phyloP scores from a whole-genome alignment of 2,888 invertebrate genomes.

The Parasteatoda lunata region DNA sequence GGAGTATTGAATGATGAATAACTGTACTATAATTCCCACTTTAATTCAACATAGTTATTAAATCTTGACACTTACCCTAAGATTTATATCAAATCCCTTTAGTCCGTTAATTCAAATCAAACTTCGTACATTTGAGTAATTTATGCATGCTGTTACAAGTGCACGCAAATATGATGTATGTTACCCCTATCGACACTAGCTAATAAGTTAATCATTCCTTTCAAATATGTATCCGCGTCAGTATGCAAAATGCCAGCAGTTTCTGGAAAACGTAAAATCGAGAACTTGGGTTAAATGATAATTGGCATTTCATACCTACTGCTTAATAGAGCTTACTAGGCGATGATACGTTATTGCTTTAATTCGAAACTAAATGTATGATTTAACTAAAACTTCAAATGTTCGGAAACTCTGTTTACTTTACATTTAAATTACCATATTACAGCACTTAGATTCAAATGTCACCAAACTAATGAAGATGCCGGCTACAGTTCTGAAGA shows the following conservation, averaged over 20 bases:
- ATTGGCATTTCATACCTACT: constrained; percentile 14
- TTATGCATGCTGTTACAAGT: constrained; percentile 17
- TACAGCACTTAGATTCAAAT: background rate
- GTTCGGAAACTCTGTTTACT: background rate
- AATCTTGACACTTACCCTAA: background rate
- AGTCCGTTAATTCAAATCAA: constrained; percentile 29
- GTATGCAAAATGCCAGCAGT: constrained; percentile 33
- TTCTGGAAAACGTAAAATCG: constrained; percentile 23
- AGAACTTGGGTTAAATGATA: constrained; percentile 34
- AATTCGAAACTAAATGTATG: constrained; percentile 6
- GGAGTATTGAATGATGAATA: no score
- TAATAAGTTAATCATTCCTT: constrained; percentile 49
- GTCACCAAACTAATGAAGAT: constrained; percentile 7
- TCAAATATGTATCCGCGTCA: background rate
- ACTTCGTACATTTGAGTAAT: constrained; percentile 17
- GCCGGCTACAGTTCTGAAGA: constrained; percentile 8
- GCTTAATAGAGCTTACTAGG: constrained; percentile 15
- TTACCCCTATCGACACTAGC: constrained; percentile 19
- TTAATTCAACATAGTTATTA: no score
- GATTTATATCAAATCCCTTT: constrained; percentile 21
- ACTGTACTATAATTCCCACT: no score
- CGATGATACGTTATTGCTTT: constrained; percentile 12
- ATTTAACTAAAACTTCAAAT: background rate
- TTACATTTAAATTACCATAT: background rate
- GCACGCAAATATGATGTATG: constrained; percentile 15